phyloP scores from a whole-genome alignment of 2,113 vertebrate species.

The Ondatra zibethicus region DNA sequence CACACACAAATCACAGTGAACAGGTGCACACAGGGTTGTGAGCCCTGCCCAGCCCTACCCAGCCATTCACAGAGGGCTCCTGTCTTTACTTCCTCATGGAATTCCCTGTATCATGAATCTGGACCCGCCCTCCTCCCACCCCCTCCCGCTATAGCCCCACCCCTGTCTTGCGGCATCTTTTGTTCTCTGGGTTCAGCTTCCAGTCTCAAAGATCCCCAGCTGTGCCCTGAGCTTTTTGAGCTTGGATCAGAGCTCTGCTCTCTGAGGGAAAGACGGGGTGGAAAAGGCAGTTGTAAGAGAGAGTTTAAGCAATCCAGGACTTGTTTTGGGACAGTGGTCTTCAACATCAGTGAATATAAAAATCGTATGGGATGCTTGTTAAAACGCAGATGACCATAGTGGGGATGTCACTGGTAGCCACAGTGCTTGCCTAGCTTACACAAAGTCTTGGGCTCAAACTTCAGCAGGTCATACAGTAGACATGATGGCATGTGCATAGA shows the following conservation, averaged over 20 bases:
- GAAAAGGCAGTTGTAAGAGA: background rate
- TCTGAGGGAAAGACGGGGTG: background rate
- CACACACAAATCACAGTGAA: background rate
- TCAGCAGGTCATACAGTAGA: background rate
- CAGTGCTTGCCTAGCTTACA: background rate
- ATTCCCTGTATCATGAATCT: background rate
- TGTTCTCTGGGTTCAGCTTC: background rate
- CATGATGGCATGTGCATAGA: background rate
- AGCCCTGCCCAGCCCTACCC: background rate
- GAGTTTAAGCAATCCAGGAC: background rate
- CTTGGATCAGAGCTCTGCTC: background rate
- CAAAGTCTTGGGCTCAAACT: background rate
- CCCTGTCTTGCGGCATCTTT: background rate
- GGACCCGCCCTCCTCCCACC: background rate
- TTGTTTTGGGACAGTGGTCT: background rate
- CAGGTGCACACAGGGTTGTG: background rate
- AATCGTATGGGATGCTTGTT: background rate
- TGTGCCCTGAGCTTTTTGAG: background rate
- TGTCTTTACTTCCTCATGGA: slow-evolving; percentile 36
- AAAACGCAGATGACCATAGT: background rate
- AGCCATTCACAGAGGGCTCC: background rate
- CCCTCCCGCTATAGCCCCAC: background rate
- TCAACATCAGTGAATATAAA: background rate
- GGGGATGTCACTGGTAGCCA: background rate
- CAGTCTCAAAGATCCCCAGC: background rate